These are phyloP conservation scores for Tinamus major DNA, from an alignment of 2,797 vertebrate genomes.

Conservation along the genomic window DNA sequence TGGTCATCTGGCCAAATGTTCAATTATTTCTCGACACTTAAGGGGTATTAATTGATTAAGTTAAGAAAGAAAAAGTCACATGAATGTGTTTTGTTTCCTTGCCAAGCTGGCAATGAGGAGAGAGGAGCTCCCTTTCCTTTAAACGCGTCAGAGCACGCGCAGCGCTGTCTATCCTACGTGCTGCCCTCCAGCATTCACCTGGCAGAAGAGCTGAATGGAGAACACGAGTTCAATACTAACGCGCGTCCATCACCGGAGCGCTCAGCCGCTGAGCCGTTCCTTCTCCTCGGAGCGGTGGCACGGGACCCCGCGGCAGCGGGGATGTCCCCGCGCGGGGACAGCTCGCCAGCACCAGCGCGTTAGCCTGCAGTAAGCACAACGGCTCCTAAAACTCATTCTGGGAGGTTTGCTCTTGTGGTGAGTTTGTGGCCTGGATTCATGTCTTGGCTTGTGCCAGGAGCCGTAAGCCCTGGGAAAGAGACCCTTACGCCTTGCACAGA, in stretches of 20 bases:
- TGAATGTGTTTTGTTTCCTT: not conserved
- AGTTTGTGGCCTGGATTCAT: not conserved
- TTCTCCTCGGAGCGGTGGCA: fast-evolving
- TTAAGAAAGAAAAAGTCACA: not conserved
- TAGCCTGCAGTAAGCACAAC: not conserved
- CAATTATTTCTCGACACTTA: not conserved
- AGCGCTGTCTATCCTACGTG: not conserved
- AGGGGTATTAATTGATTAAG: not conserved
- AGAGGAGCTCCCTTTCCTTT: not conserved
- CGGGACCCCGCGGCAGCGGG: too few relatives aligned
- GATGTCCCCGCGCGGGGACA: too few relatives aligned
- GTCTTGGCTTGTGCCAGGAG: not conserved
- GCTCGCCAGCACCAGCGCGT: fast-evolving
- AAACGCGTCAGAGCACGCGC: fast-evolving
- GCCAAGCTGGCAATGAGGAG: not conserved
- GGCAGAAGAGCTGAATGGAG: not conserved
- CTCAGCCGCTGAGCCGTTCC: not conserved
- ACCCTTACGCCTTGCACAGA: not conserved
- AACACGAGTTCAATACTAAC: not conserved
- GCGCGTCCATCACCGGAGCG: fast-evolving
- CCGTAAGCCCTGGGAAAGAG: not conserved
- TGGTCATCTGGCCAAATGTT: not conserved
- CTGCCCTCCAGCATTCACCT: not conserved
- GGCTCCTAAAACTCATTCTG: not conserved
- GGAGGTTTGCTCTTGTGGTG: not conserved